phyloP scores from a whole-genome alignment of 2,888 invertebrate species.

The Athripsodes cinereus region DNA sequence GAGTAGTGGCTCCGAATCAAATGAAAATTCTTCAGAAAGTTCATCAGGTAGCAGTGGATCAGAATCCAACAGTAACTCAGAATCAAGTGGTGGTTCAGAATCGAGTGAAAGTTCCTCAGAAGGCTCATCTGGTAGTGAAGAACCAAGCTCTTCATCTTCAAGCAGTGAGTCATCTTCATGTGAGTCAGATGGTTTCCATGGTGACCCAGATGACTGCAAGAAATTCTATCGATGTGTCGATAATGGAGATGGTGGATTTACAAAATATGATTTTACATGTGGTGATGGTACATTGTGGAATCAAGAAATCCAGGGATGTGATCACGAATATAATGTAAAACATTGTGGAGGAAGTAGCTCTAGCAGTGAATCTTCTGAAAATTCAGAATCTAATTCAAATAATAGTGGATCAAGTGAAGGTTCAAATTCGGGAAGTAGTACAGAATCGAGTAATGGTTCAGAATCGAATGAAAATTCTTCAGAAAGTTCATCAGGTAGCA shows the following conservation, averaged over 20 bases:
- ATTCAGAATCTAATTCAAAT: not conserved
- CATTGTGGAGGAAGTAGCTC: constrained; percentile 31
- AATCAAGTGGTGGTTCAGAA: constrained; percentile 10
- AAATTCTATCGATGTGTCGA: constrained; percentile 48
- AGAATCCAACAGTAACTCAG: too few relatives aligned
- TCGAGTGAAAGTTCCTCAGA: not conserved
- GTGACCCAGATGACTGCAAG: constrained; percentile 42
- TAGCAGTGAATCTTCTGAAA: constrained; percentile 20
- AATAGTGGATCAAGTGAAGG: not conserved
- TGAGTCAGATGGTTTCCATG: constrained; percentile 45
- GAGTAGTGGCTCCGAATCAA: constrained; percentile 37
- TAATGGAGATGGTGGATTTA: constrained; percentile 40
- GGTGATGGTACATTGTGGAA: constrained; percentile 57
- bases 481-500: not conserved
- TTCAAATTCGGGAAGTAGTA: constrained; percentile 5
- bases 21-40: not conserved
- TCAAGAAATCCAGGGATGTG: constrained; percentile 49
- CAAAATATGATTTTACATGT: constrained; percentile 51
- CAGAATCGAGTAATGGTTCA: constrained; percentile 11
- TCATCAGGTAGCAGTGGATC: constrained; percentile 6
- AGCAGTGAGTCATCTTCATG: constrained; percentile 33
- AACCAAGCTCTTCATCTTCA: constrained; percentile 21
- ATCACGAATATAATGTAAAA: constrained; percentile 45
- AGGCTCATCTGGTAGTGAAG: constrained; percentile 1
- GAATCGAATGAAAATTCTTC: constrained; percentile 12